These are phyloP conservation scores for Cacatua alba DNA, from an alignment of 2,113 vertebrate genomes.

Conservation along the genomic window DNA sequence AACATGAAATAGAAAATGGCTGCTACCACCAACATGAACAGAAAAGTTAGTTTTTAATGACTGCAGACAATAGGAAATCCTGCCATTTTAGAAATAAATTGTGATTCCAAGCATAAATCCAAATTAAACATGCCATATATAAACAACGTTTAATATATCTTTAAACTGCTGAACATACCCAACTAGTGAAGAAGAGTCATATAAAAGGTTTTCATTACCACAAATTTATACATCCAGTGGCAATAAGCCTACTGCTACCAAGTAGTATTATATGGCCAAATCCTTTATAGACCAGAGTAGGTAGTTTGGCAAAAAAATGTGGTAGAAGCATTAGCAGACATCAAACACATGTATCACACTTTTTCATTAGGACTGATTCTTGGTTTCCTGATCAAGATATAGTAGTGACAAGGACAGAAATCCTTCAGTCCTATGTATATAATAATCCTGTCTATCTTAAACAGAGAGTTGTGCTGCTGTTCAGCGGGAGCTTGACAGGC, in stretches of 20 bases:
- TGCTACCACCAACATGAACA: not conserved
- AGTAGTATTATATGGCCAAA: not conserved
- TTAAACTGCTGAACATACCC: not conserved
- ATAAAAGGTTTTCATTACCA: not conserved
- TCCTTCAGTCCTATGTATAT: not conserved
- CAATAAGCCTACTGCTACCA: not conserved
- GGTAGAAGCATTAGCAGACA: not conserved
- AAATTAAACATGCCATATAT: not conserved
- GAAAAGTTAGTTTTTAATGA: constrained; percentile 9
- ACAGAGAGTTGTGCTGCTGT: not conserved
- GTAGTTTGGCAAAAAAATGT: not conserved
- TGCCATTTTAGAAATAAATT: not conserved
- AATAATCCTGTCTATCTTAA: not conserved
- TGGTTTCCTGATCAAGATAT: not conserved
- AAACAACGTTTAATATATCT: not conserved
- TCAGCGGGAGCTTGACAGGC: not conserved
- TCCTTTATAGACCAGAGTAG: not conserved
- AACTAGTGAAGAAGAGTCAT: not conserved
- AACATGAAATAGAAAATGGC: constrained; percentile 53
- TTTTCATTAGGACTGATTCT: not conserved
- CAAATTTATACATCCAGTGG: not conserved
- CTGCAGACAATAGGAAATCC: not conserved
- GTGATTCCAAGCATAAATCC: not conserved
- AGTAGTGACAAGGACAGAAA: not conserved
- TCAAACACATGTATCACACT: not conserved